Evolutionary conservation across 2,797 vertebrate species (phyloP), one percentile per base, ranked within the genome.

Genomic region (Lagodon rhomboides): DNA sequence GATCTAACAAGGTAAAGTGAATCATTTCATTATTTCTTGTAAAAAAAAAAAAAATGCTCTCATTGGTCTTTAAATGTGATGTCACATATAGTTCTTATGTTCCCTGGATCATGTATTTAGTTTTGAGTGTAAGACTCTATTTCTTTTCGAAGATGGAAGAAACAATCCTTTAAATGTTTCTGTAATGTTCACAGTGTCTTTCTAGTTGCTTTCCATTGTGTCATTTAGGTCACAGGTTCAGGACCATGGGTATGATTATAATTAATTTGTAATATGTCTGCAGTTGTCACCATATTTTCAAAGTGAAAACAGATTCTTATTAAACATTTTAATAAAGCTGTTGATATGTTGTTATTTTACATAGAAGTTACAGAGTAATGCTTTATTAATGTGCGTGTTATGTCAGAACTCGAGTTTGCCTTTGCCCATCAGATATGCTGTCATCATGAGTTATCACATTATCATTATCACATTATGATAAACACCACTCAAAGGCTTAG

Each of bases 1-100:
- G 41, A 47, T 66, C 12, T 15, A 49, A 73, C 20, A 78, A 78
- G 93, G 93, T 94, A 91, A 85, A 27, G 23, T 68, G 1, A 50
- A 79, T 76, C 30, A 61, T 1, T 55, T 75, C 15, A 20, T 55
- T 10, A 9, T 69, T 78, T 53, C 1, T 61, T 73, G 0, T 66
- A 43, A 2, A n/a, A n/a, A n/a, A n/a, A n/a, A n/a, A n/a, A n/a
- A n/a, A 73, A 38, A n/a, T 66, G 3, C 34, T 54, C 18, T 47
- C 5, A 44, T 15, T 73, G 25, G 4, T 72, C 25, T 69, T 7
- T 68, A 6, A 53, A n/a, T n/a, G 1, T 56, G 9, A 51, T 70
- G 8, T 0, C 11, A 30, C 2, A 46, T 4, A 10, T 22, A 23
- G 23, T 3, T 8, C 8, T 67, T 34, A 10, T 61, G 25, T 13